Conservation (phyloP, 2,797 vertebrate species). For the Momotus momota region DNA sequence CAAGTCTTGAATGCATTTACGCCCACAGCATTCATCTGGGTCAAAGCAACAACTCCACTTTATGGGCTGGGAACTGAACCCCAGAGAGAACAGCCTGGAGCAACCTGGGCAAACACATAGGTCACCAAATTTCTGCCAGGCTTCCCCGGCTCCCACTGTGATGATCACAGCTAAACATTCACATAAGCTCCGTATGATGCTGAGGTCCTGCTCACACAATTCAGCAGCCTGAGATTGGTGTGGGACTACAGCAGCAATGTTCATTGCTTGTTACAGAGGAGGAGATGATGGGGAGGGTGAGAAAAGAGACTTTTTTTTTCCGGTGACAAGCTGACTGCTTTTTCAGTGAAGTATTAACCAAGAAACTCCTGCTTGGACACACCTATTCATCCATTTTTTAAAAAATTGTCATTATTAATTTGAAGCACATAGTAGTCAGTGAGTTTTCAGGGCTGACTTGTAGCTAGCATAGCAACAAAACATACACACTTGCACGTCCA, state of each 20-base stretch:
- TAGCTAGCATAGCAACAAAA: slow-evolving; percentile 10
- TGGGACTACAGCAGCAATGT: background rate
- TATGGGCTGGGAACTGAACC: background rate
- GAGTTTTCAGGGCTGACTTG: background rate
- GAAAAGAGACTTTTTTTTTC: background rate
- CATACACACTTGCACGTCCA: background rate
- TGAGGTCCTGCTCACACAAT: background rate
- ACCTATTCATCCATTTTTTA: background rate
- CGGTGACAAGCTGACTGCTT: background rate
- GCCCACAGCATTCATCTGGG: background rate
- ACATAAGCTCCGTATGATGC: background rate
- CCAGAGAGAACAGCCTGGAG: background rate
- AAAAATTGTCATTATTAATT: background rate
- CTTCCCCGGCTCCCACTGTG: background rate
- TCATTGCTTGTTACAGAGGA: background rate
- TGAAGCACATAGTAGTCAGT: background rate
- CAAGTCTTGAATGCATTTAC: background rate
- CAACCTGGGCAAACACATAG: background rate
- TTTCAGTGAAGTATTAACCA: background rate
- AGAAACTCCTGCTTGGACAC: background rate
- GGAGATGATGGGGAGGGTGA: background rate
- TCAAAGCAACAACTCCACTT: background rate
- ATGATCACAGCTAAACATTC: background rate
- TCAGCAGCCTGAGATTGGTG: accelerated
- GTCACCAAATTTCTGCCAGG: background rate